Percentiles rank a stretch among this genome's conserved stretches.
Evolutionary conservation across 2,888 invertebrate genomes (phyloP).

Genomic region (Xylota sylvarum): DNA sequence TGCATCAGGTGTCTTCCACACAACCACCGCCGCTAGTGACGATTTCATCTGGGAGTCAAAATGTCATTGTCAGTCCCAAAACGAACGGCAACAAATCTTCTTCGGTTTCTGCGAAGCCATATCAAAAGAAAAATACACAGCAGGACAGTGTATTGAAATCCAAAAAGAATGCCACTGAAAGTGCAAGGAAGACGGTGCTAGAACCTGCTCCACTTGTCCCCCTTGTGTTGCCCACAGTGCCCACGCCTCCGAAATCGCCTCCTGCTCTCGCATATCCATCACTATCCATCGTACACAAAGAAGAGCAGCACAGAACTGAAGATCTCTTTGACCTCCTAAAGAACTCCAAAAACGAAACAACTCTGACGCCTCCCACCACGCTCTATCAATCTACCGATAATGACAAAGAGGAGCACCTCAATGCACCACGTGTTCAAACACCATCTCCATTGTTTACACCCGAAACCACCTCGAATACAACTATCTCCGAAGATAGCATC

Average conservation of each 20-base stretch:
- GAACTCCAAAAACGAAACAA: conserved; percentile 79
- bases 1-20: conserved; percentile 77
- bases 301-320: conserved; percentile 72
- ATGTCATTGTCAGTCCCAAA: conserved; percentile 68
- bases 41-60: conserved; percentile 78
- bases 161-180: conserved; percentile 38
- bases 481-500: conserved; percentile 48
- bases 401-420: conserved; percentile 13
- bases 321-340: conserved; percentile 83
- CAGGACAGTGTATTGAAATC: conserved; percentile 77
- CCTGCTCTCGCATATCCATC: conserved; percentile 57
- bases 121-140: conserved; percentile 79
- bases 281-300: conserved; percentile 29
- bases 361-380: conserved; percentile 35
- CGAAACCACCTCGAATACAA: conserved; percentile 60
- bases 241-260: conserved; percentile 64
- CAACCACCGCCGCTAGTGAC: conserved; percentile 81
- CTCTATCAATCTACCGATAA: conserved; percentile 21
- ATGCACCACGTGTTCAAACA: conserved; percentile 3
- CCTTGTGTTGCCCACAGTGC: conserved; percentile 34
- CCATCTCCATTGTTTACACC: conserved; percentile 43
- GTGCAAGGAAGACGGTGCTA: conserved; percentile 19
- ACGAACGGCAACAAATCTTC: conserved; percentile 53
- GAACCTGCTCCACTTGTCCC: conserved; percentile 22
- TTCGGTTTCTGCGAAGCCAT: conserved; percentile 80